These are phyloP conservation scores for Typhlichthys eigenmanni DNA, from an alignment of 2,797 vertebrate species.

Conservation along the genomic window DNA sequence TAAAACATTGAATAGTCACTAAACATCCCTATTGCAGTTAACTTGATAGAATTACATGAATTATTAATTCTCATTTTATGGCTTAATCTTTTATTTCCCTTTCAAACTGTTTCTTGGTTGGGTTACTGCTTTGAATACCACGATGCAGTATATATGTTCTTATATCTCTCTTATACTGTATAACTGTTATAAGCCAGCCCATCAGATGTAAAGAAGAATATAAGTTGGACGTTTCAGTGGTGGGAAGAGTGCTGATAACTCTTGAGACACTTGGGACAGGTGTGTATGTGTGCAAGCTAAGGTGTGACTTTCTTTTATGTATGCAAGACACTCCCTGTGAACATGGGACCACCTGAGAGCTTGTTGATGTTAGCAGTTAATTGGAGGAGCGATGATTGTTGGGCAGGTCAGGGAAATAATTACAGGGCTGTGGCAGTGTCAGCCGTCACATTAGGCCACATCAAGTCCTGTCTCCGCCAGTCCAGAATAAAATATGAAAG, in stretches of 20 bases:
- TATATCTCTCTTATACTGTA: neutral
- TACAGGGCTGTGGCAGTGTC: slow-evolving; percentile 71
- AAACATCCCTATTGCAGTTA: slow-evolving; percentile 40
- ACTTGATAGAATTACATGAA: slow-evolving; percentile 50
- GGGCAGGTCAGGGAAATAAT: slow-evolving; percentile 78
- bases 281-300: slow-evolving; percentile 4
- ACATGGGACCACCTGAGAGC: slow-evolving; percentile 67
- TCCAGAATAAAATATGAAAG: slow-evolving; percentile 76
- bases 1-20: slow-evolving; percentile 59
- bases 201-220: too few species aligned
- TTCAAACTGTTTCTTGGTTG: slow-evolving; percentile 19
- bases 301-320: slow-evolving; percentile 20
- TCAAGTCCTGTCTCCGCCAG: slow-evolving; percentile 72
- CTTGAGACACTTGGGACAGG: slow-evolving; percentile 19
- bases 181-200: slow-evolving; percentile 11
- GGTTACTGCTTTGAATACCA: slow-evolving; percentile 13
- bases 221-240: too few species aligned
- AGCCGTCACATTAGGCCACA: slow-evolving; percentile 75
- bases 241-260: slow-evolving; percentile 26
- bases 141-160: slow-evolving; percentile 14
- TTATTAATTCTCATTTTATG: slow-evolving; percentile 53
- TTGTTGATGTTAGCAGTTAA: slow-evolving; percentile 79
- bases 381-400: slow-evolving; percentile 74
- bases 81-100: slow-evolving; percentile 26
- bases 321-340: slow-evolving; percentile 57